phyloP scores from a whole-genome alignment of 2,113 vertebrate species.

The Semicossyphus pulcher region DNA sequence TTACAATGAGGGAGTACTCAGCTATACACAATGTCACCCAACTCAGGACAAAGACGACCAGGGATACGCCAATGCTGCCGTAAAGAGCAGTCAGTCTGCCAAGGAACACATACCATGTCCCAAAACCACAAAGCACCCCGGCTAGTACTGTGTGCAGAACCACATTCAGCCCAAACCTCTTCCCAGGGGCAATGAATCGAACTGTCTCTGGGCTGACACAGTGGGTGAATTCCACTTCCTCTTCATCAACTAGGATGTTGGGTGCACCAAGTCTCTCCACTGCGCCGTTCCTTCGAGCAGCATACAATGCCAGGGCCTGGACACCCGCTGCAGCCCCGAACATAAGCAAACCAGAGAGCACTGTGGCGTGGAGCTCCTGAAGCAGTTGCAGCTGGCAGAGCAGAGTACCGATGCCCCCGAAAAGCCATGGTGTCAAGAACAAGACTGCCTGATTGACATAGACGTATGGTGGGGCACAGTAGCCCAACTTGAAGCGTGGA shows the following conservation, averaged over 20 bases:
- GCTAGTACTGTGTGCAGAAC: constrained; percentile 91
- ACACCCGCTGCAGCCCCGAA: constrained; percentile 85
- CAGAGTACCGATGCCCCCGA: constrained; percentile 91
- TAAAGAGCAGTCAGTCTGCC: constrained; percentile 89
- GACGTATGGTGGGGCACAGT: constrained; percentile 92
- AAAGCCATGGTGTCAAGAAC: constrained; percentile 94
- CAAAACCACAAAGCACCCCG: constrained; percentile 91
- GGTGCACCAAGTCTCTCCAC: constrained; percentile 89
- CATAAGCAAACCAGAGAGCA: constrained; percentile 92
- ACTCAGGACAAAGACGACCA: constrained; percentile 90
- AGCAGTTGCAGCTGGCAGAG: constrained; percentile 89
- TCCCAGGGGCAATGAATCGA: constrained; percentile 94
- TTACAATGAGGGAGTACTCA: constrained; percentile 95
- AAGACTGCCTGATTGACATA: constrained; percentile 94
- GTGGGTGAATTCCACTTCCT: constrained; percentile 95
- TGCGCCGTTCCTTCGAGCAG: constrained; percentile 83
- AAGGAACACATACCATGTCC: constrained; percentile 96
- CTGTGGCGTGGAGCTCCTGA: constrained; percentile 86
- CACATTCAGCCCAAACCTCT: constrained; percentile 90
- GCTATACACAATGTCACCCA: constrained; percentile 96
- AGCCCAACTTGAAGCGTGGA: constrained; percentile 92
- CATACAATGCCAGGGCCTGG: constrained; percentile 88
- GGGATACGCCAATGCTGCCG: constrained; percentile 84
- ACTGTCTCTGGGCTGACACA: constrained; percentile 93
- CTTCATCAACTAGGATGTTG: constrained; percentile 92